Percentiles rank a stretch among this genome's conserved stretches.
phyloP scores from a whole-genome alignment of 2,888 invertebrate genomes.

The Podotricha telesiphe region DNA sequence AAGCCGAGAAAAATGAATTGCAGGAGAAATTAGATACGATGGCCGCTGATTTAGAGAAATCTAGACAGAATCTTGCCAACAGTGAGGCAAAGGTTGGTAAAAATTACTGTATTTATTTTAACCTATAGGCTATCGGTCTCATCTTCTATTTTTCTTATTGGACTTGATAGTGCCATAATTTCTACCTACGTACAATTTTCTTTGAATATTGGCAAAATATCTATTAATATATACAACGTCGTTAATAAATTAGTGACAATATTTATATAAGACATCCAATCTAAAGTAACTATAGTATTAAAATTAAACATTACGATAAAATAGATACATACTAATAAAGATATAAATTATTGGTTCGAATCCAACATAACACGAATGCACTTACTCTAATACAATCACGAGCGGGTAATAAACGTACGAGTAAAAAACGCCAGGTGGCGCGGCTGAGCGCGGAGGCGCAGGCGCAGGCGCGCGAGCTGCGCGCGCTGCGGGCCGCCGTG shows the following conservation, averaged over 20 bases:
- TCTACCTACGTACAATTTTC: no score
- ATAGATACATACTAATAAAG: no score
- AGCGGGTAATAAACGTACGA: neutral
- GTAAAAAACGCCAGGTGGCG: conserved; percentile 64
- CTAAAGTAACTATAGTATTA: no score
- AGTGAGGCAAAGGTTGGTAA: conserved; percentile 86
- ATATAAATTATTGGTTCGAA: neutral
- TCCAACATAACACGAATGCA: neutral
- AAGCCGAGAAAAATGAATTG: conserved; percentile 86
- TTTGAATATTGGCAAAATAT: no score
- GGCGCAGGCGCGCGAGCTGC: conserved; percentile 87
- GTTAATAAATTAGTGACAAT: no score
- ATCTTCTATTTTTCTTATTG: no score
- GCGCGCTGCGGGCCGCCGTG: conserved; percentile 71
- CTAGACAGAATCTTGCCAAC: conserved; percentile 85
- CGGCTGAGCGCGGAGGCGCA: conserved; percentile 89
- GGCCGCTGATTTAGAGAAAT: conserved; percentile 87
- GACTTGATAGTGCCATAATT: no score
- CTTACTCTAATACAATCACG: no score
- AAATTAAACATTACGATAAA: no score
- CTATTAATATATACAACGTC: no score
- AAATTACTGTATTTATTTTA: neutral
- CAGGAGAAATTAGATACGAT: conserved; percentile 85
- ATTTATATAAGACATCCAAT: no score
- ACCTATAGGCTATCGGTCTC: no score